phyloP scores from a whole-genome alignment of 2,113 vertebrate genomes.

The Coreoperca whiteheadi region DNA sequence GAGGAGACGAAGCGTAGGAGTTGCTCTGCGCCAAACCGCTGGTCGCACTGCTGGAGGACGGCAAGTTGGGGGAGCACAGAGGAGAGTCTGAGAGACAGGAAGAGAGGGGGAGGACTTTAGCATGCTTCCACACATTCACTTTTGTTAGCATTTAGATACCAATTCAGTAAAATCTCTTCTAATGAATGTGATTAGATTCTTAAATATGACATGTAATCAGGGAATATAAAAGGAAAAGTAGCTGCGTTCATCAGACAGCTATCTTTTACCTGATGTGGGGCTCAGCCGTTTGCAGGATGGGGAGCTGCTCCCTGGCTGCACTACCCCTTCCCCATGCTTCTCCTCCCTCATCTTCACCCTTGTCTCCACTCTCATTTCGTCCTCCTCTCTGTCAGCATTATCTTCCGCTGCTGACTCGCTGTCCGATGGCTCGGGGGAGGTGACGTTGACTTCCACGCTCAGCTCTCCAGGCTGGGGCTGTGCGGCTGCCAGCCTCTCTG shows the following conservation, averaged over 20 bases:
- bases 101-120: constrained; percentile 14
- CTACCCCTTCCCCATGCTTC: constrained; percentile 84
- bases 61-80: constrained; percentile 82
- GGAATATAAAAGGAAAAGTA: no score
- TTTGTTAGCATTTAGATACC: background rate
- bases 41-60: constrained; percentile 84
- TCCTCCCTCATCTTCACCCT: constrained; percentile 80
- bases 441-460: constrained; percentile 91
- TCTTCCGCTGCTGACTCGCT: constrained; percentile 93
- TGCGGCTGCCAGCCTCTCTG: constrained; percentile 73
- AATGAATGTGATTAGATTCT: background rate
- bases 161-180: background rate
- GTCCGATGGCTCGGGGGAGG: constrained; percentile 94
- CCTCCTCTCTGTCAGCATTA: constrained; percentile 89
- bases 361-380: constrained; percentile 77
- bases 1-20: constrained; percentile 96
- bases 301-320: constrained; percentile 81
- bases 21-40: constrained; percentile 89
- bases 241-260: background rate
- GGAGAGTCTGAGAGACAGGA: constrained; percentile 89
- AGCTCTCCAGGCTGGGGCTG: constrained; percentile 83
- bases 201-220: background rate
- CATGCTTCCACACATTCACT: background rate
- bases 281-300: constrained; percentile 91
- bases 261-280: constrained; percentile 91